phyloP scores from a whole-genome alignment of 2,888 invertebrate genomes.

The Agrotis ipsilon region DNA sequence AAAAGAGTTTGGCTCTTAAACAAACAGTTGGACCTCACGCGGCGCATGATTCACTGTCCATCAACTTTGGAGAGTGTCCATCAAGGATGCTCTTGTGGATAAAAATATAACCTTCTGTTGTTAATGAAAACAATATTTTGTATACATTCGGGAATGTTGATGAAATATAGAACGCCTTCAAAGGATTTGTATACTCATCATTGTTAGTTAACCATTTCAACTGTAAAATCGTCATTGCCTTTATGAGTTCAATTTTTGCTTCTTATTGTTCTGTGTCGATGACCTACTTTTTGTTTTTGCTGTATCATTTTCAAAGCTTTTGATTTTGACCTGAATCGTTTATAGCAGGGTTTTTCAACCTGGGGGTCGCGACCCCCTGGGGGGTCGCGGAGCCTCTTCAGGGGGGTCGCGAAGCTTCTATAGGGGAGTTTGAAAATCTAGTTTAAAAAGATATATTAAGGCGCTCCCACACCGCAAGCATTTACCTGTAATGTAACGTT shows the following conservation, averaged over 20 bases:
- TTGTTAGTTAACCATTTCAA: slow-evolving; percentile 1
- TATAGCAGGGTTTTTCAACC: no score
- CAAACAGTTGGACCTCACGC: slow-evolving; percentile 80
- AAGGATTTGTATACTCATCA: not conserved
- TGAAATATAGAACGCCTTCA: not conserved
- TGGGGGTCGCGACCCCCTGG: no score
- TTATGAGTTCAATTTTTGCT: not conserved
- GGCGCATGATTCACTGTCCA: slow-evolving; percentile 69
- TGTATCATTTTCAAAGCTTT: not conserved
- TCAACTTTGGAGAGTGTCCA: slow-evolving; percentile 59
- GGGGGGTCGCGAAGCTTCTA: no score
- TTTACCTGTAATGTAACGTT: no score
- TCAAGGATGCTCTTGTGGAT: slow-evolving; percentile 52
- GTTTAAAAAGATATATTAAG: no score
- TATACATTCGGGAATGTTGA: slow-evolving; percentile 18
- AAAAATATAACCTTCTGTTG: slow-evolving; percentile 41
- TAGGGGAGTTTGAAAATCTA: no score
- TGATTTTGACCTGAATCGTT: not conserved
- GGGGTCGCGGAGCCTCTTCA: no score
- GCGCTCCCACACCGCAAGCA: no score
- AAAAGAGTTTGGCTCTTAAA: slow-evolving; percentile 68
- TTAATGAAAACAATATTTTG: slow-evolving; percentile 26
- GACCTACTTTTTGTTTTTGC: not conserved
- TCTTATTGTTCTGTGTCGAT: not conserved
- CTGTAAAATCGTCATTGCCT: not conserved